A percentile compares a stretch with the other conserved stretches of the same genome.
Evolutionary conservation across 1,140 invertebrate genomes (phyloP).

Genomic region (Thereuonema tuberculata): DNA sequence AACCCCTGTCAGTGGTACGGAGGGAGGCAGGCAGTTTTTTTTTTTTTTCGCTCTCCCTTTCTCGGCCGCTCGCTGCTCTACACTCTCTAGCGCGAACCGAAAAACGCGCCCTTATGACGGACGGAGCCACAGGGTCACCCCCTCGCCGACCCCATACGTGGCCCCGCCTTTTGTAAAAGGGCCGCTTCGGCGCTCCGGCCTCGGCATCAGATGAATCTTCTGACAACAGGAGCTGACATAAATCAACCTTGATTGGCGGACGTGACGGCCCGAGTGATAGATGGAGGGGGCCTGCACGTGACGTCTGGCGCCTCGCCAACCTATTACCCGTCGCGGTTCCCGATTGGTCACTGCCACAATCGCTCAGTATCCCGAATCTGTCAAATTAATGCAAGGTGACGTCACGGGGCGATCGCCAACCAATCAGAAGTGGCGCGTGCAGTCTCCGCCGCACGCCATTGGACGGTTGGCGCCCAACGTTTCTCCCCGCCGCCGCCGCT

Average conservation of each 20-base stretch:
- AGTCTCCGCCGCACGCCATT: background rate
- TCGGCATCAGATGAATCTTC: background rate
- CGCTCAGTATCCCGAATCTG: slow-evolving; percentile 1
- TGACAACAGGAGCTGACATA: slow-evolving; percentile 8
- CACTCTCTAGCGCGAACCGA: too few relatives aligned
- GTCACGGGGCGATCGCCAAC: background rate
- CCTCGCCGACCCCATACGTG: too few relatives aligned
- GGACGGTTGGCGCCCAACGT: background rate
- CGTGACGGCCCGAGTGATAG: slow-evolving; percentile 6
- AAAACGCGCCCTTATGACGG: too few relatives aligned
- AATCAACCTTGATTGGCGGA: slow-evolving; percentile 11
- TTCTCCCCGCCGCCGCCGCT: background rate
- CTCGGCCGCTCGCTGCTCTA: too few relatives aligned
- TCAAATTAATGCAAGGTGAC: slow-evolving; percentile 5
- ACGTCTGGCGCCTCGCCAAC: background rate
- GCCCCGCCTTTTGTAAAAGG: too few relatives aligned
- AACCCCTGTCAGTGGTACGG: background rate
- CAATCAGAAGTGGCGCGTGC: background rate
- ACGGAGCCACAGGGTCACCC: too few relatives aligned
- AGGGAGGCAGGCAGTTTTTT: background rate
- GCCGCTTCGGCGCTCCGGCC: background rate
- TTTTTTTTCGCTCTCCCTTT: too few relatives aligned
- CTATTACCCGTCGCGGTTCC: slow-evolving; percentile 3
- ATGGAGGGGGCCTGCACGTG: background rate
- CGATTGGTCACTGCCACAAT: background rate